Evolutionary conservation across 2,797 vertebrate genomes (phyloP), one percentile per base, ranked within the genome.

Genomic region (Propithecus perrieri): DNA sequence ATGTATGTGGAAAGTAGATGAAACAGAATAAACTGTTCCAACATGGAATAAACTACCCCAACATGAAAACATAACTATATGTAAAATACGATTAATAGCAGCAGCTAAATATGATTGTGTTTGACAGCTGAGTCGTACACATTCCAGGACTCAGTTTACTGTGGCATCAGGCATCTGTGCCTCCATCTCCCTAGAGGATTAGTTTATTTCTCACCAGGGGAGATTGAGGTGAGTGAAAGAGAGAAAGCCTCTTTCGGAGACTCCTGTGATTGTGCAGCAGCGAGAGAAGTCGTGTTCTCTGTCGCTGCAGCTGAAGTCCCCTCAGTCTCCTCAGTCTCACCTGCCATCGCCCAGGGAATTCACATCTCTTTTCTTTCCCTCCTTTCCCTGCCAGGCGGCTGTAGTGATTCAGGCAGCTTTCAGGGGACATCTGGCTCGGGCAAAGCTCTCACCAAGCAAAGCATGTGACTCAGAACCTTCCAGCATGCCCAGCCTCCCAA

Each of bases 371-470:
- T 9, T 75, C 93, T 97, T 6, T 41, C 85, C 85, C 80, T 83
- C 41, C 76, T 63, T 81, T 72, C 93, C 55, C 79, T 61, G 87
- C 61, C 88, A 99, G 99, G 99, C 98, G 28, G 96, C 98, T 2
- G 97, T 98, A 17, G 85, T 98, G 96, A 98, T 99, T 94, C 99
- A 99, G 98, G 99, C 99, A 7, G 98, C 98, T 63, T 97, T 99
- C 94, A 98, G 99, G 97, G 99, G 99, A 65, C 99, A 99, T 94
- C 98, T 99, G 76, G 96, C 98, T 48, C 98, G 99, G 96, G 97
- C 98, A 15, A 98, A 98, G 3, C 98, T 98, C 59, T 96, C 98
- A 63, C 55, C 95, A n/a, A 86, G 33, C n/a, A 9, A 53, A 0
- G 46, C 28, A 0, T 48, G 9, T 28, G 80, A 43, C 59, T 55